A percentile compares a stretch with the other conserved stretches of the same genome.
These are phyloP conservation scores for Criorhina ranunculi DNA, from an alignment of 2,888 invertebrate species.

Conservation along the genomic window DNA sequence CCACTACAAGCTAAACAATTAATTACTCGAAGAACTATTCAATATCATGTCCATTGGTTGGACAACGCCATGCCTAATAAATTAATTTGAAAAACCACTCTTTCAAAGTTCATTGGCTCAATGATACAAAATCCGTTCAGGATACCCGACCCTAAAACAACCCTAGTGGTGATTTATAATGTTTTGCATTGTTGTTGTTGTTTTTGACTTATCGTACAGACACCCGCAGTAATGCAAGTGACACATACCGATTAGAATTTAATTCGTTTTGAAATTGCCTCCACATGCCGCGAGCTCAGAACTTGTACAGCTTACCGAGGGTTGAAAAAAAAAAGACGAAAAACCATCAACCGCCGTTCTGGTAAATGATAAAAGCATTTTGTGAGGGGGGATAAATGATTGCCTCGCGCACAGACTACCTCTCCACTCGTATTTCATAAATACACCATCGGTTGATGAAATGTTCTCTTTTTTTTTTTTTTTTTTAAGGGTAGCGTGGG, in stretches of 20 bases:
- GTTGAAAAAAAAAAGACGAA: slow-evolving; percentile 6
- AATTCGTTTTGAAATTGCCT: slow-evolving; percentile 34
- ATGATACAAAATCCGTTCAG: not conserved
- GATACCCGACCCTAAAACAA: not conserved
- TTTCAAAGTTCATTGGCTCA: not conserved
- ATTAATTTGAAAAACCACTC: not conserved
- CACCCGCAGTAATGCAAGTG: slow-evolving; percentile 30
- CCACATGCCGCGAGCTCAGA: not conserved
- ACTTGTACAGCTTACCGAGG: slow-evolving; percentile 13
- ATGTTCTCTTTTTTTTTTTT: not conserved
- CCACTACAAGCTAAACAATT: not conserved
- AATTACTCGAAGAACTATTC: not conserved
- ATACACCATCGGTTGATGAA: slow-evolving; percentile 3
- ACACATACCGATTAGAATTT: slow-evolving; percentile 57
- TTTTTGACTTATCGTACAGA: slow-evolving; percentile 12
- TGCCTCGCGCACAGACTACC: too few relatives aligned
- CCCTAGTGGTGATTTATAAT: slow-evolving; percentile 15
- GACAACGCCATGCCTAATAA: not conserved
- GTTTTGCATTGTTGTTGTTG: slow-evolving; percentile 12
- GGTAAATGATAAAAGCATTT: not conserved
- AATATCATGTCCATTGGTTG: not conserved
- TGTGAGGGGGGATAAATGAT: slow-evolving; percentile 2
- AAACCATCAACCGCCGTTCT: slow-evolving; percentile 1
- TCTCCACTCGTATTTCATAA: slow-evolving; percentile 20
- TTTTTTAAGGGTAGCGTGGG: slow-evolving; percentile 9